phyloP scores from a whole-genome alignment of 1,140 invertebrate genomes.

The Danaus melanippus region DNA sequence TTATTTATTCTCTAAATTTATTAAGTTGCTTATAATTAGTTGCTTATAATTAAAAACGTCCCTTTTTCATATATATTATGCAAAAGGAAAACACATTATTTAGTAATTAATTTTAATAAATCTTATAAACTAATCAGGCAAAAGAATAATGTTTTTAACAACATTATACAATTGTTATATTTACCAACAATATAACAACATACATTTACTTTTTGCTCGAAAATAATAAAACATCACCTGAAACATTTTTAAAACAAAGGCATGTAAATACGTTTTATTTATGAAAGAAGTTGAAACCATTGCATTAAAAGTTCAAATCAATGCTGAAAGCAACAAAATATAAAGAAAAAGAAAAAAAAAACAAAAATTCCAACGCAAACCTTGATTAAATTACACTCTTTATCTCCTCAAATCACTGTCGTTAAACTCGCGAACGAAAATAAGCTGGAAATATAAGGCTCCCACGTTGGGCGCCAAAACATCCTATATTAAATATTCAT shows the following conservation, averaged over 20 bases:
- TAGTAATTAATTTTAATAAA: too few species aligned
- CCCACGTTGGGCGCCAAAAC: conserved; percentile 40
- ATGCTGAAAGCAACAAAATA: conserved; percentile 12
- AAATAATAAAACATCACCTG: too few species aligned
- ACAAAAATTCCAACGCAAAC: conserved; percentile 27
- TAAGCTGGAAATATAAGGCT: conserved; percentile 37
- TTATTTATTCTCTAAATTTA: too few species aligned
- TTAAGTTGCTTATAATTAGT: too few species aligned
- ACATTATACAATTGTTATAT: too few species aligned
- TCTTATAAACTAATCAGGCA: too few species aligned
- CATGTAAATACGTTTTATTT: conserved; percentile 1
- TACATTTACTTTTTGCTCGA: too few species aligned
- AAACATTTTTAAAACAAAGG: background rate
- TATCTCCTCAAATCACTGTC: conserved; percentile 47
- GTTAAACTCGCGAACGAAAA: conserved; percentile 32
- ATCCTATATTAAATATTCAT: conserved; percentile 48
- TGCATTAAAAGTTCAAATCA: conserved; percentile 1
- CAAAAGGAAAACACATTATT: too few species aligned
- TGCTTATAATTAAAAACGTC: too few species aligned
- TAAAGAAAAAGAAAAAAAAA: conserved; percentile 11
- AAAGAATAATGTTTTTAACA: too few species aligned
- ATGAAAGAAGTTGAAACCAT: background rate
- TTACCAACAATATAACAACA: too few species aligned
- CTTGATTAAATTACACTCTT: conserved; percentile 48
- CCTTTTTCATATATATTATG: too few species aligned